Conservation (phyloP, 1,140 invertebrate genomes). For the Vanessa tameamea region DNA sequence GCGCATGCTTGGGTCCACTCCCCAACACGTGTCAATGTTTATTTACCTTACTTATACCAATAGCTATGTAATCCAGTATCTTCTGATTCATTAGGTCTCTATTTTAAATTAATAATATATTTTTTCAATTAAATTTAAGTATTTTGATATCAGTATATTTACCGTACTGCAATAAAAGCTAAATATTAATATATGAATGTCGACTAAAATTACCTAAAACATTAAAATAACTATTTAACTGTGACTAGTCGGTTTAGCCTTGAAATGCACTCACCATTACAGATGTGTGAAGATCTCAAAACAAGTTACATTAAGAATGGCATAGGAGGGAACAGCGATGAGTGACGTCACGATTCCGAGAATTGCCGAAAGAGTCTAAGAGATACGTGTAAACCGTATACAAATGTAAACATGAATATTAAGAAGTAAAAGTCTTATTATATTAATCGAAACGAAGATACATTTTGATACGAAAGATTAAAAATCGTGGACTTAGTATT, state of each 20-base stretch:
- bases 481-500: no score
- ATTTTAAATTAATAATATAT: background rate
- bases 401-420: background rate
- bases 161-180: no score
- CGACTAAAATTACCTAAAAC: background rate
- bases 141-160: no score
- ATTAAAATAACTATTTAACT: background rate
- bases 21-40: slow-evolving; percentile 75
- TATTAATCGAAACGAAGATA: no score
- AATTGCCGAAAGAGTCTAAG: slow-evolving; percentile 7
- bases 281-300: slow-evolving; percentile 26
- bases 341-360: slow-evolving; percentile 61
- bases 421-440: background rate
- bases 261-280: slow-evolving; percentile 35
- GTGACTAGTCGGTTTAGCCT: slow-evolving; percentile 28
- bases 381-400: background rate
- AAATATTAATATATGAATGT: no score
- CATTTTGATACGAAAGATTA: no score
- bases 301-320: slow-evolving; percentile 38
- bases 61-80: slow-evolving; percentile 2
- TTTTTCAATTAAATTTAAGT: no score
- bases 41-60: slow-evolving; percentile 63
- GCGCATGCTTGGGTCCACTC: slow-evolving; percentile 60
- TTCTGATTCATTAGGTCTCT: slow-evolving; percentile 4
- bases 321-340: slow-evolving; percentile 51